Percentiles rank a stretch among this genome's conserved stretches.
Conservation (phyloP, 2,113 vertebrate genomes). For the Lepisosteus oculatus region DNA sequence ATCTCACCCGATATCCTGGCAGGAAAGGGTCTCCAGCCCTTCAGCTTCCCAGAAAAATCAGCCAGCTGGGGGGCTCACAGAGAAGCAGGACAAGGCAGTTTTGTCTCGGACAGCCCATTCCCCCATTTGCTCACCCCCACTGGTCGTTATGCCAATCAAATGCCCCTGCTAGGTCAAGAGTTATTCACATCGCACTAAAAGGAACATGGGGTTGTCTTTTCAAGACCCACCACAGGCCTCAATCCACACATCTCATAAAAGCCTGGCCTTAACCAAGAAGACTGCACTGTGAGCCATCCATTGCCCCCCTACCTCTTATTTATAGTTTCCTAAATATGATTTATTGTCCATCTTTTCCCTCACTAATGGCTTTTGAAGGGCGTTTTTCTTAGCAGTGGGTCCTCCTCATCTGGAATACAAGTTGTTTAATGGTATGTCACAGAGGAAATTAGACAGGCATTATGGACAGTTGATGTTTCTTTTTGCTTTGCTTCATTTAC, state of each 20-base stretch:
- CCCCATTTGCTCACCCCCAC: slow-evolving; percentile 28
- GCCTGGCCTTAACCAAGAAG: slow-evolving; percentile 31
- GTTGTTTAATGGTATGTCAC: slow-evolving; percentile 2
- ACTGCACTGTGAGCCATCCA: neutral
- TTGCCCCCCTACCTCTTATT: slow-evolving; percentile 8
- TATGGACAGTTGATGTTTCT: slow-evolving; percentile 26
- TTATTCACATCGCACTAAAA: slow-evolving; percentile 53
- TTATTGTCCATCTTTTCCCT: neutral
- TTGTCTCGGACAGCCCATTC: slow-evolving; percentile 36
- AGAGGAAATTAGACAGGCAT: slow-evolving; percentile 1
- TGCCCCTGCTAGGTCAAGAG: slow-evolving; percentile 56
- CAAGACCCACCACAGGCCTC: slow-evolving; percentile 43
- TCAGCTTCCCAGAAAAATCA: slow-evolving; percentile 49
- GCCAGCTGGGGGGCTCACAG: slow-evolving; percentile 49
- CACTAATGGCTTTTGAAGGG: slow-evolving; percentile 7
- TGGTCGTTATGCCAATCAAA: slow-evolving; percentile 57
- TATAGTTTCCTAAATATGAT: slow-evolving; percentile 19
- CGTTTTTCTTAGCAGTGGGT: slow-evolving; percentile 7
- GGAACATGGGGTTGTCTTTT: slow-evolving; percentile 51
- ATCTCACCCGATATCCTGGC: slow-evolving; percentile 54
- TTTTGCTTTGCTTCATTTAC: slow-evolving; percentile 17
- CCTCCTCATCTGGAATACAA: neutral
- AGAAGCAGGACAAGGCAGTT: slow-evolving; percentile 45
- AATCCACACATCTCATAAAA: slow-evolving; percentile 45
- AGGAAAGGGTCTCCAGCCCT: slow-evolving; percentile 49